phyloP scores from a whole-genome alignment of 2,113 vertebrate species.

The Psilopogon haemacephalus region DNA sequence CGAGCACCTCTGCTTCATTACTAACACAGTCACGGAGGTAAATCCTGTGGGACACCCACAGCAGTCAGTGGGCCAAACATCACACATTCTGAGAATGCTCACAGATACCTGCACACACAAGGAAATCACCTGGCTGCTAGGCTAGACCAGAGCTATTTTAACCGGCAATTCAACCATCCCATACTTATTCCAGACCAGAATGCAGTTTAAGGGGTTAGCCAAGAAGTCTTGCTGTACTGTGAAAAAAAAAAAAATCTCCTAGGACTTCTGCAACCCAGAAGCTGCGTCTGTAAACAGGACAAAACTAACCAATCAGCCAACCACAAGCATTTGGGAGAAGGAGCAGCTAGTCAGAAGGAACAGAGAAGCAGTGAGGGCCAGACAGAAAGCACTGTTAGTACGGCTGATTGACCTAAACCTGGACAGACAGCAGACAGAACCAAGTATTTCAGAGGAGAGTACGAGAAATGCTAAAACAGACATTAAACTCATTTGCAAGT shows the following conservation, averaged over 20 bases:
- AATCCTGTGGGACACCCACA: background rate
- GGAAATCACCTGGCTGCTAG: background rate
- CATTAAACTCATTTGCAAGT: background rate
- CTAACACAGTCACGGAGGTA: background rate
- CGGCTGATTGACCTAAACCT: background rate
- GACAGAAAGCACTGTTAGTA: background rate
- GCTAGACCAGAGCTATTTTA: background rate
- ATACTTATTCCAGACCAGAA: background rate
- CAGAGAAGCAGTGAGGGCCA: background rate
- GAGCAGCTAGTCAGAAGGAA: background rate
- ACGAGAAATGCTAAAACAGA: background rate
- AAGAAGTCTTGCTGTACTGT: background rate
- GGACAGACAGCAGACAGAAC: background rate
- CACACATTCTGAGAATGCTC: background rate
- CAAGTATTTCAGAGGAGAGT: background rate
- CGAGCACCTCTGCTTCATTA: background rate
- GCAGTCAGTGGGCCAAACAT: background rate
- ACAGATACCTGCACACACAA: background rate
- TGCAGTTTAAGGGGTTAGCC: background rate
- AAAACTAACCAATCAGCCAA: background rate
- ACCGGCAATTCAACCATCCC: background rate
- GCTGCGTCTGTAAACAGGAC: background rate
- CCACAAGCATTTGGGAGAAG: slow-evolving; percentile 35
- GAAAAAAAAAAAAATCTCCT: background rate
- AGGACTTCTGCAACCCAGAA: slow-evolving; percentile 18